Percentiles rank a stretch among this genome's conserved stretches.
Evolutionary conservation across 2,888 invertebrate genomes (phyloP).

Genomic region (Andrena bicolor): DNA sequence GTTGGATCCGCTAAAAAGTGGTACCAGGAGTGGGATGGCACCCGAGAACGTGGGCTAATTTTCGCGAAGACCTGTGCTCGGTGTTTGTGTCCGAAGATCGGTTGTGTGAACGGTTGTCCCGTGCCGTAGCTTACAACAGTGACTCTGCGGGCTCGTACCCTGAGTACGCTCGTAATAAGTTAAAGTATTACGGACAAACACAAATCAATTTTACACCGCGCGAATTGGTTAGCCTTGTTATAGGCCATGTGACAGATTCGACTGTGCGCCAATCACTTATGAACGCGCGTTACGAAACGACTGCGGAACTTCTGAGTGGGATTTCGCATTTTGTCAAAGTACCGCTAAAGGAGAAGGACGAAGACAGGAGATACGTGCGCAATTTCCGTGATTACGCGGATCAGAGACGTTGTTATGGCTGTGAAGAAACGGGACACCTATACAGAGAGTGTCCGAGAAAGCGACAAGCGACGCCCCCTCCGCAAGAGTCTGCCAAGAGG

Average conservation of each 20-base stretch:
- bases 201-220: constrained; percentile 1
- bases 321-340: constrained; percentile 10
- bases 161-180: constrained; percentile 9
- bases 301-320: background rate
- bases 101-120: constrained; percentile 6
- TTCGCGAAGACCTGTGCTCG: constrained; percentile 18
- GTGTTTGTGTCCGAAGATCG: constrained; percentile 17
- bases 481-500: background rate
- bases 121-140: constrained; percentile 12
- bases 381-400: background rate
- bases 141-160: constrained; percentile 1
- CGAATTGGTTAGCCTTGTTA: constrained; percentile 5
- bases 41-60: constrained; percentile 29
- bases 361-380: background rate
- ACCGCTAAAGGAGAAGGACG: background rate
- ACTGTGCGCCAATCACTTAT: constrained; percentile 2
- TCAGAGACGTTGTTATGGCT: background rate
- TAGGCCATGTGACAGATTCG: background rate
- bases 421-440: constrained; percentile 1
- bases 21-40: constrained; percentile 20
- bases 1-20: constrained; percentile 17
- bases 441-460: constrained; percentile 6
- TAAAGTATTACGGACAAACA: constrained; percentile 22
- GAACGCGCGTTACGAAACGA: constrained; percentile 3
- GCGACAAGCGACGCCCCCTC: background rate